Evolutionary conservation across 1,140 invertebrate genomes (phyloP).

Genomic region (Pteromalus puparum): DNA sequence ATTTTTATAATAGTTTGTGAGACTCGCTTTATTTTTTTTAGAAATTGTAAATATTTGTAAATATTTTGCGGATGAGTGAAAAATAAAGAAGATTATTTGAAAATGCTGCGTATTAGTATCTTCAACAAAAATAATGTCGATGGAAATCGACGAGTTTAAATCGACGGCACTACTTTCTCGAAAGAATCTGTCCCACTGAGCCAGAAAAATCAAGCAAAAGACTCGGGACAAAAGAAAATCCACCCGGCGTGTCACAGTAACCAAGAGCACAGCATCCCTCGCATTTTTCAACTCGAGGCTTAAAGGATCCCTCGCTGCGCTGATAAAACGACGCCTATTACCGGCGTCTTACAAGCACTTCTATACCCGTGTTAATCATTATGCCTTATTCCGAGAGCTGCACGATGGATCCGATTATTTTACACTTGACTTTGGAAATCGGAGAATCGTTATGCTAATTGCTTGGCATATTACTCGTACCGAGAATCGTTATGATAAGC

Average conservation of each 20-base stretch:
- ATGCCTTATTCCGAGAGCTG: not conserved
- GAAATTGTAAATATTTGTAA: no score
- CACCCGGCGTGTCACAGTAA: not conserved
- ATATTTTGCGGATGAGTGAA: no score
- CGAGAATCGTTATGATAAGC: no score
- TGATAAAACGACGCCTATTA: slow-evolving; percentile 5
- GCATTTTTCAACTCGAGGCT: slow-evolving; percentile 12
- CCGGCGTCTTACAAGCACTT: not conserved
- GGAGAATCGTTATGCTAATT: no score
- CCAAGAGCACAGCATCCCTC: not conserved
- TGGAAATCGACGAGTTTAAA: no score
- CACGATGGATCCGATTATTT: not conserved
- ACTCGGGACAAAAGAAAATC: not conserved
- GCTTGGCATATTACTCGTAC: no score
- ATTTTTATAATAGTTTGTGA: no score
- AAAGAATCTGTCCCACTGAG: slow-evolving; percentile 11
- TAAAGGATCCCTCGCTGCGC: not conserved
- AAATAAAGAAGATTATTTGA: no score
- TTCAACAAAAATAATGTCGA: no score
- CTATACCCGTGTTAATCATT: not conserved
- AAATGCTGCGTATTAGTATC: no score
- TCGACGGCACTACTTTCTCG: no score
- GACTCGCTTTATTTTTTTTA: no score
- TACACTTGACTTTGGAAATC: not conserved
- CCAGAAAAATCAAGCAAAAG: slow-evolving; percentile 16